Base-by-base conservation (phyloP, 1,140 invertebrate genomes). In the Copidosoma floridanum region DNA sequence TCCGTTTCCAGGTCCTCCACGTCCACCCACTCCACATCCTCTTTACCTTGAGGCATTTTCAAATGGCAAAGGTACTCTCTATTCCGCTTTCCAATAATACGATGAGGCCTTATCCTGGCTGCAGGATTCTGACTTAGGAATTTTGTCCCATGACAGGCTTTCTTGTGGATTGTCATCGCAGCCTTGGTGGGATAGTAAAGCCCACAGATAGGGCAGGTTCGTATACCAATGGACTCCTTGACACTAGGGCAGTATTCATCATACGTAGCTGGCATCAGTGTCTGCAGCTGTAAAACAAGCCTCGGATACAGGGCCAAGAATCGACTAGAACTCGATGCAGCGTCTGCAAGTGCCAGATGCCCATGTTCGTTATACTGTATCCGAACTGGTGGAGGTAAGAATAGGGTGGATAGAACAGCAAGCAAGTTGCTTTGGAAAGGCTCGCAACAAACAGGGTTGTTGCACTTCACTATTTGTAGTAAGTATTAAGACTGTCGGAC, bases 401-500 rank as follows among this genome's bases (percentile, higher is more conserved):
- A 46, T 16, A 14, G n/a, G 6, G 11, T 23, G 16, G 27, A 10
- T 8, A 57, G 21, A 32, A 57, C 32, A 8, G 20, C 1, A 12
- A 20, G 41, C 14, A 47, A 16, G 2, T 10, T 44, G 18, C 50
- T 51, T 53, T 26, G 2, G 10, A 12, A 48, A 8, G 11, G 12
- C n/a, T 12, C 27, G 24, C 43, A 65, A 40, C 43, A 61, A 5
- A 43, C n/a, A 3, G 10, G 10, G 32, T 58, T 41, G n/a, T 41
- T n/a, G 24, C 59, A 59, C 38, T 62, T 61, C 5, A 24, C 7
- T 21, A 62, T 47, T 40, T 61, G 53, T 26, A 57, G 40, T 38
- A 43, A 57, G 27, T 65, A 65, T 18, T 65, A 58, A 2, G 37
- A 21, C 38, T 52, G 38, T 16, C 58, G 26, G 23, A 65, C 58